These are phyloP conservation scores for Rhynchopsitta pachyrhyncha DNA, from an alignment of 2,113 vertebrate species.

Conservation along the genomic window DNA sequence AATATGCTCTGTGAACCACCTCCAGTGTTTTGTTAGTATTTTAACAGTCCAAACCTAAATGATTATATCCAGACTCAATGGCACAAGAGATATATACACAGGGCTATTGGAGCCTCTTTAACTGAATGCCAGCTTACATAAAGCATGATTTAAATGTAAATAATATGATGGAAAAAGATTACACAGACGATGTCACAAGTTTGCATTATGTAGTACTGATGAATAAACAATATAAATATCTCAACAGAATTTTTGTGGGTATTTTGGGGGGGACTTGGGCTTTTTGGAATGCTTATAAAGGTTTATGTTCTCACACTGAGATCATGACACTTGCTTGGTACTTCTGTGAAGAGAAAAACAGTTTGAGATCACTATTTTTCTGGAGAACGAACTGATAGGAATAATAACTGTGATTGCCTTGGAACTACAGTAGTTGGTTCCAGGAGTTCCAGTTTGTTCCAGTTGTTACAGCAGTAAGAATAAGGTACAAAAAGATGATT, in stretches of 20 bases:
- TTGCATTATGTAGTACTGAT: not conserved
- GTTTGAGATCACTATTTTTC: not conserved
- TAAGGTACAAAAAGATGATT: not conserved
- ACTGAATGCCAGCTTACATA: not conserved
- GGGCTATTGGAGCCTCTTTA: not conserved
- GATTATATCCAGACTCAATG: not conserved
- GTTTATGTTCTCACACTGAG: not conserved
- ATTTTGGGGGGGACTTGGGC: accelerated
- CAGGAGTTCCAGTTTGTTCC: too few species aligned
- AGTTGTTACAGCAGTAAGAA: not conserved
- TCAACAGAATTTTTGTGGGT: not conserved
- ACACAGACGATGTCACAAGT: not conserved
- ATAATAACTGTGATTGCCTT: not conserved
- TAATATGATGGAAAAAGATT: not conserved
- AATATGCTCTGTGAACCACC: not conserved
- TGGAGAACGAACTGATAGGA: not conserved
- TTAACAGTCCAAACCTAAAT: not conserved
- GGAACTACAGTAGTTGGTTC: not conserved
- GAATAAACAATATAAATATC: slow-evolving; percentile 10
- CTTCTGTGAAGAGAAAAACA: not conserved
- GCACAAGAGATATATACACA: not conserved
- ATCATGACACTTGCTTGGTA: not conserved
- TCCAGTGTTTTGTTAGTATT: slow-evolving; percentile 12
- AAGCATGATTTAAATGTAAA: slow-evolving; percentile 45
- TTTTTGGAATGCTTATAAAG: not conserved